phyloP scores from a whole-genome alignment of 2,888 invertebrate species.

The Tortricodes alternella region DNA sequence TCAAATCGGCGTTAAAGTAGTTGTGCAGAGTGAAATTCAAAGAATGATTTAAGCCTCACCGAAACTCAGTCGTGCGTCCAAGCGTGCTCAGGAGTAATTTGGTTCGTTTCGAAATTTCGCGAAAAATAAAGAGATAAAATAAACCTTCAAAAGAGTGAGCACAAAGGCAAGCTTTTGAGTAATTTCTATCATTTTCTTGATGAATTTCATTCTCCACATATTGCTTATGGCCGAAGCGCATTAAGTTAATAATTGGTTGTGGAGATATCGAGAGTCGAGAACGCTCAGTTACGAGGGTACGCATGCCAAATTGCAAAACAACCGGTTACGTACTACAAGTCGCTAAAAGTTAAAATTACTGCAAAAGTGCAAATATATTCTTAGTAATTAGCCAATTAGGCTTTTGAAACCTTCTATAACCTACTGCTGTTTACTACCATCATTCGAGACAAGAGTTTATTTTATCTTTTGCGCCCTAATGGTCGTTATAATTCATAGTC shows the following conservation, averaged over 20 bases:
- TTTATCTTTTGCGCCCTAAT: too few relatives aligned
- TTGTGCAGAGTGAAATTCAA: conserved; percentile 22
- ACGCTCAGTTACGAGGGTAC: conserved; percentile 52
- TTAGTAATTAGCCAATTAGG: too few relatives aligned
- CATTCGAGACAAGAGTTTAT: too few relatives aligned
- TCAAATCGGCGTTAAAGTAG: background rate
- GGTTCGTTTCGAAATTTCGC: conserved; percentile 42
- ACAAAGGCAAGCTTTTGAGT: conserved; percentile 44
- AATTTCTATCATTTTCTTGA: conserved; percentile 69
- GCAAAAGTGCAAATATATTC: too few relatives aligned
- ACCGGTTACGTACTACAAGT: conserved; percentile 58
- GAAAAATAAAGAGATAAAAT: conserved; percentile 39
- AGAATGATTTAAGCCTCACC: conserved; percentile 33
- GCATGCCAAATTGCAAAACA: conserved; percentile 67
- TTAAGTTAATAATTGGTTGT: conserved; percentile 68
- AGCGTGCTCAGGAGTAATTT: conserved; percentile 48
- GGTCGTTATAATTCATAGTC: too few relatives aligned
- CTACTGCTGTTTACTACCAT: too few relatives aligned
- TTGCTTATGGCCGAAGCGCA: conserved; percentile 54
- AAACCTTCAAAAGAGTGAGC: conserved; percentile 38
- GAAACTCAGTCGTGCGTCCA: conserved; percentile 36
- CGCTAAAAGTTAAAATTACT: conserved; percentile 54
- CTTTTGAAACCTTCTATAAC: too few relatives aligned
- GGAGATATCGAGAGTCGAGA: conserved; percentile 50
- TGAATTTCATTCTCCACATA: conserved; percentile 65